These are phyloP conservation scores for Anisognathus igniventris DNA, from an alignment of 2,797 vertebrate species.

Conservation along the genomic window DNA sequence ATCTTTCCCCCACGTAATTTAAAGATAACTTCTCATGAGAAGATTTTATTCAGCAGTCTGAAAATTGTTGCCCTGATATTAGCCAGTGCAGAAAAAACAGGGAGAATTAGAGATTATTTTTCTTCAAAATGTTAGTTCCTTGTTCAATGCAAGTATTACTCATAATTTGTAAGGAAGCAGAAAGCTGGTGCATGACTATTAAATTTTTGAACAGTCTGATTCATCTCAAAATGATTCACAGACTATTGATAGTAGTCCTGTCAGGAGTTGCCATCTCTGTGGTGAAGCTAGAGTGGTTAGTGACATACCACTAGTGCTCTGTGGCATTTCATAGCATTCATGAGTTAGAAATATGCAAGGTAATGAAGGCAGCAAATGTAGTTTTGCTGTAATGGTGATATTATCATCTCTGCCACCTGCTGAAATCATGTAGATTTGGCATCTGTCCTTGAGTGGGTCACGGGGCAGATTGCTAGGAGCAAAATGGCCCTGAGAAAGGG, in stretches of 20 bases:
- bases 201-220: constrained; percentile 46
- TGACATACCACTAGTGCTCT: neutral
- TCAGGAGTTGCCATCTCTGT: neutral
- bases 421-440: neutral
- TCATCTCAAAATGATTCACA: constrained; percentile 48
- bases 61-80: neutral
- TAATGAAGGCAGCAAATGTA: neutral
- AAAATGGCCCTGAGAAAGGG: neutral
- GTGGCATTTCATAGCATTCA: neutral
- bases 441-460: neutral
- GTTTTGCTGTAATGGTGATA: neutral
- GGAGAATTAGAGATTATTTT: neutral
- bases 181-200: constrained; percentile 10
- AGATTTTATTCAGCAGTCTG: neutral
- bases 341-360: neutral
- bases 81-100: neutral
- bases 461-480: neutral
- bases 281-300: neutral
- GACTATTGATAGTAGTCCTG: constrained; percentile 27
- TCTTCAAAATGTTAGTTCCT: neutral
- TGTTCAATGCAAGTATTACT: neutral
- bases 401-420: neutral
- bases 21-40: neutral
- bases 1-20: neutral
- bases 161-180: constrained; percentile 24